A percentile compares a stretch with the other conserved stretches of the same genome.
phyloP scores from a whole-genome alignment of 2,888 invertebrate genomes.

The Plusia festucae region DNA sequence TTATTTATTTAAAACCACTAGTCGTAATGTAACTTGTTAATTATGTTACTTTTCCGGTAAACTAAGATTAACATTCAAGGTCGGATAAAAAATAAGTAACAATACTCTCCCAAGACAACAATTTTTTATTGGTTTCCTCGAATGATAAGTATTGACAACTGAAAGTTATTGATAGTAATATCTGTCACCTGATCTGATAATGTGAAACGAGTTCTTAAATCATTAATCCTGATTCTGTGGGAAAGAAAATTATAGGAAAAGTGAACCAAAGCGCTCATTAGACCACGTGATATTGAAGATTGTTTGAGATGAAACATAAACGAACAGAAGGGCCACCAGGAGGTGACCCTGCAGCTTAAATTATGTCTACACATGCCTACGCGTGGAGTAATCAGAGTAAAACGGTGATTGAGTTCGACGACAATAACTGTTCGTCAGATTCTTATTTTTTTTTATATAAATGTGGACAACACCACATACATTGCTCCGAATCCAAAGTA shows the following conservation, averaged over 20 bases:
- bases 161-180: background rate
- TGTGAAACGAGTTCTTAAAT: background rate
- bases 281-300: too few relatives aligned
- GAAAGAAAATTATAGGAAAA: background rate
- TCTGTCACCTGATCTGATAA: background rate
- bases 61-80: background rate
- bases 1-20: background rate
- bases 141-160: constrained; percentile 2
- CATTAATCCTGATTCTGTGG: background rate
- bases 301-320: too few relatives aligned
- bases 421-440: too few relatives aligned
- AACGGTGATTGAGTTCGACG: too few relatives aligned
- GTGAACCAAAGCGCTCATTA: too few relatives aligned
- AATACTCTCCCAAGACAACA: background rate
- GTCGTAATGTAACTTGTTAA: background rate
- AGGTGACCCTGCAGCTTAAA: too few relatives aligned
- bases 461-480: too few relatives aligned
- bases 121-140: constrained; percentile 4
- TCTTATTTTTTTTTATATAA: too few relatives aligned
- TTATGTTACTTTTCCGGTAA: background rate
- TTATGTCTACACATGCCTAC: too few relatives aligned
- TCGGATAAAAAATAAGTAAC: background rate
- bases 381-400: too few relatives aligned
- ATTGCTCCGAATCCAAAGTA: too few relatives aligned
- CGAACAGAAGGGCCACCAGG: too few relatives aligned